Base-by-base conservation (phyloP, 2,888 invertebrate genomes). In the Leucophenga maculata region DNA sequence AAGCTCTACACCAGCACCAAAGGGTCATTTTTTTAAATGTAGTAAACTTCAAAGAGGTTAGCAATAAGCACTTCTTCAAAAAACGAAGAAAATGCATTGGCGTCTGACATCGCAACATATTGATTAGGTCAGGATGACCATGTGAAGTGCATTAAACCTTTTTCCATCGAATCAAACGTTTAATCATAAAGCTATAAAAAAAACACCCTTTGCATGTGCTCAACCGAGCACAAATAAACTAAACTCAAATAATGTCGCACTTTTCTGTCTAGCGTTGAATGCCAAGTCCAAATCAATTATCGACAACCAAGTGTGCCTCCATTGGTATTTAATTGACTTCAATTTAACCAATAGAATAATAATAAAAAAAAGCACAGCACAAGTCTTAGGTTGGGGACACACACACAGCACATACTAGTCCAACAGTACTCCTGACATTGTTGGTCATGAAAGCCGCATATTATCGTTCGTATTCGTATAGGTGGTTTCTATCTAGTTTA, bases 271-370 rank as follows among this genome's bases (percentile, higher is more conserved):
- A n/a, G 6, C 22, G 11, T 18, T 26, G 55, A 26, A 26, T 55
- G 14, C 26, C 32, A 59, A 59, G 32, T 26, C 59, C 59, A 59
- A 59, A 48, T 4, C 62, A 64, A 64, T 64, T 64, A 48, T 22
- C 22, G n/a, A 48, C 32, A 48, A 20, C 22, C n/a, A n/a, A 22
- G 48, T 11, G 11, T 59, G 59, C 26, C 26, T 59, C 14, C 59
- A 59, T 31, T 59, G 59, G 13, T 20, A 64, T 64, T 64, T 64
- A 64, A 64, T 64, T 64, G 62, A 64, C 22, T 48, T 18, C 46
- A 59, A 6, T 11, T 50, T 13, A 50, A 50, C 1, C 14, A 39
- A 50, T 50, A 50, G n/a, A 20, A 26, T 18, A 55, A 55, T 18
- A 22, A 13, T 55, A 55, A 20, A 55, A 26, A 59, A 59, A 59